phyloP scores from a whole-genome alignment of 2,113 vertebrate species.

The Sebastes schlegelii region DNA sequence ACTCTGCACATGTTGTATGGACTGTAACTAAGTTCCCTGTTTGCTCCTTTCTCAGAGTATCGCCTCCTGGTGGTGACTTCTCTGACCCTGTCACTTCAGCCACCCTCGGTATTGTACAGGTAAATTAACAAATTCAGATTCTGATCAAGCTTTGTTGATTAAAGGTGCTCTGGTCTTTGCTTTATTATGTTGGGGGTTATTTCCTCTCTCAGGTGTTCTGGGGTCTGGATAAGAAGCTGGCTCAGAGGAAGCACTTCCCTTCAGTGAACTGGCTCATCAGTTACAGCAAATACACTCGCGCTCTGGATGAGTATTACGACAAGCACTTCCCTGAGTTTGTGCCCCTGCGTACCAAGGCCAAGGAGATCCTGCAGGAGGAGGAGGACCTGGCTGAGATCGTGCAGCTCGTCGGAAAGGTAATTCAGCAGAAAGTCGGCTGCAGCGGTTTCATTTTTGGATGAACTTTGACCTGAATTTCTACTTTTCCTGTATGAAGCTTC shows the following conservation, averaged over 20 bases:
- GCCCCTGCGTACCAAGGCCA: constrained; percentile 94
- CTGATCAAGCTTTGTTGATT: neutral
- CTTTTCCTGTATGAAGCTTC: neutral
- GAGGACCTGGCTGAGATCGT: constrained; percentile 98
- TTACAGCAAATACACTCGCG: constrained; percentile 97
- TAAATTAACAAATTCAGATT: constrained; percentile 35
- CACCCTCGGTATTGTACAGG: constrained; percentile 96
- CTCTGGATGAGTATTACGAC: constrained; percentile 96
- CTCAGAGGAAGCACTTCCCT: constrained; percentile 97
- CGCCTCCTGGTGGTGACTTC: constrained; percentile 98
- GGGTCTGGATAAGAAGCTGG: constrained; percentile 98
- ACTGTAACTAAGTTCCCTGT: neutral
- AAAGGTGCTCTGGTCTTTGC: neutral
- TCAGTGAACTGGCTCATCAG: constrained; percentile 99
- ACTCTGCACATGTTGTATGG: neutral
- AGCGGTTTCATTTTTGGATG: neutral
- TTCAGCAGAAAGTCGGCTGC: neutral
- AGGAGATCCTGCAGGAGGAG: constrained; percentile 98
- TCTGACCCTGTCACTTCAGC: constrained; percentile 98
- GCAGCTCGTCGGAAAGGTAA: constrained; percentile 97
- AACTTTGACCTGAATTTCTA: neutral
- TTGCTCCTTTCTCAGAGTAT: constrained; percentile 85
- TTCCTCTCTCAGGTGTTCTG: constrained; percentile 90
- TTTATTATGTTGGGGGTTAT: neutral
- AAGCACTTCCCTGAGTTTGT: constrained; percentile 98